Conservation (phyloP, 2,797 vertebrate species). For the Phalloptychus januarius region DNA sequence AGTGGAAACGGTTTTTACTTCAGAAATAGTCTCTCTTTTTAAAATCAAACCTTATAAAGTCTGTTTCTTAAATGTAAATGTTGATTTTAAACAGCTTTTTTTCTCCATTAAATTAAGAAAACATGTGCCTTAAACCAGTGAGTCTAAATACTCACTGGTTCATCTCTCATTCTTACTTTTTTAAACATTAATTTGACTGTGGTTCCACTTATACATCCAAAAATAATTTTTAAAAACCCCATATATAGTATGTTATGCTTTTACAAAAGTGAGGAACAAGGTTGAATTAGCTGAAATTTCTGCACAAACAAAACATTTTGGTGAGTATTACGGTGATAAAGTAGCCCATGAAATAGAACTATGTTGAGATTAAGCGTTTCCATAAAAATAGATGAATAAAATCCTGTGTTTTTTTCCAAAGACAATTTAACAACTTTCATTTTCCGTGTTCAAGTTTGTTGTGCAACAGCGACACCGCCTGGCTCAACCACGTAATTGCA, state of each 20-base stretch:
- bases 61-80: not conserved
- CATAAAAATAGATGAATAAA: not conserved
- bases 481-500: not conserved
- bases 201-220: too few species aligned
- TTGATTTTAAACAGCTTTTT: not conserved
- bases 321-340: not conserved
- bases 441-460: slow-evolving; percentile 2
- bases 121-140: not conserved
- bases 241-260: too few species aligned
- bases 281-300: not conserved
- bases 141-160: not conserved
- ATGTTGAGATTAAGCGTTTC: not conserved
- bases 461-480: slow-evolving; percentile 43
- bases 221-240: too few species aligned
- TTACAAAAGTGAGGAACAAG: not conserved
- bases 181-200: too few species aligned
- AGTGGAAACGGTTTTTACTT: not conserved
- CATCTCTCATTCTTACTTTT: not conserved
- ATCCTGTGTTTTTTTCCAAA: too few species aligned
- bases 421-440: not conserved
- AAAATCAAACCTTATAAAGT: not conserved
- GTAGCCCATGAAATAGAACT: too few species aligned
- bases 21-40: not conserved
- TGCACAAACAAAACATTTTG: not conserved
- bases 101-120: not conserved